Conservation (phyloP, 2,888 invertebrate species). For the Schizaphis graminum region DNA sequence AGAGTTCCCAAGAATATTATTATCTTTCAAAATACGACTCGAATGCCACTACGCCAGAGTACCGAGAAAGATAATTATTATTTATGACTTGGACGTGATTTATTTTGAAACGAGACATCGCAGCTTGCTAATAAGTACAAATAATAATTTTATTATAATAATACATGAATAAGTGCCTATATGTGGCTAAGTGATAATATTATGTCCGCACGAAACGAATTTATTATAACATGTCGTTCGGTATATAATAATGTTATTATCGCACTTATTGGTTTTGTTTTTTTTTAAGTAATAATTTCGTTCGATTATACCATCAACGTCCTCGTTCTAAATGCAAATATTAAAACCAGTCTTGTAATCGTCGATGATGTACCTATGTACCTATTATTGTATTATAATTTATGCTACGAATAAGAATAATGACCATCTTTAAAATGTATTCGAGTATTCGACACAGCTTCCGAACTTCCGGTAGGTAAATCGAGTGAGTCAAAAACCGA, state of each 20-base stretch:
- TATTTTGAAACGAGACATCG: background rate
- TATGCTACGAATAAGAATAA: background rate
- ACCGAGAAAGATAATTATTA: background rate
- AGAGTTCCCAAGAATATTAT: background rate
- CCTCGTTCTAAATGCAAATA: constrained; percentile 30
- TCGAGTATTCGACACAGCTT: background rate
- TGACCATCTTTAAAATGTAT: background rate
- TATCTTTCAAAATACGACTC: background rate
- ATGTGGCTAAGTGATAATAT: background rate
- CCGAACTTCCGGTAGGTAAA: background rate
- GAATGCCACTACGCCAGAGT: background rate
- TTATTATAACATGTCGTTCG: background rate
- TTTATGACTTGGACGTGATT: background rate
- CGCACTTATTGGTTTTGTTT: background rate
- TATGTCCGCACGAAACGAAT: background rate
- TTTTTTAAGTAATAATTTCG: background rate
- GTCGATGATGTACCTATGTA: background rate
- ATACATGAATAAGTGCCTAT: background rate
- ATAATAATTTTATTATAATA: background rate
- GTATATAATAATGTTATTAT: background rate
- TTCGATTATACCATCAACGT: background rate
- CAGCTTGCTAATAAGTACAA: background rate
- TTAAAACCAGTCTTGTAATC: background rate
- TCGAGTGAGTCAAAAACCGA: background rate
- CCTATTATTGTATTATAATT: background rate